A percentile compares a stretch with the other conserved stretches of the same genome.
Conservation (phyloP, 2,888 invertebrate species). For the Lacanobia oleracea region DNA sequence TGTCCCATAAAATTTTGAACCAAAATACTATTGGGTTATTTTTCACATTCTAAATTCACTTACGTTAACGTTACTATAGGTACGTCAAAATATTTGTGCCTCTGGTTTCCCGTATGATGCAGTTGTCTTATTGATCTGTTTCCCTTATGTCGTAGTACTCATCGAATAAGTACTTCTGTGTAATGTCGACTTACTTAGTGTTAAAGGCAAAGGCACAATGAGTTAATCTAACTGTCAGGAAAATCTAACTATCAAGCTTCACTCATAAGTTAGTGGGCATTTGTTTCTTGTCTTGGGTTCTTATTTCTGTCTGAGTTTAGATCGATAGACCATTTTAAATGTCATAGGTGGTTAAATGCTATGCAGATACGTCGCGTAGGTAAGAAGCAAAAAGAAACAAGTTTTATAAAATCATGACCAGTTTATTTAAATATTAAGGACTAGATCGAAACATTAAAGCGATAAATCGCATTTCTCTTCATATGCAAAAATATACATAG, state of each 20-base stretch:
- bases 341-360: not conserved
- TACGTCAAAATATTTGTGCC: too few species aligned
- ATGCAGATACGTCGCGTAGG: not conserved
- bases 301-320: slow-evolving; percentile 5
- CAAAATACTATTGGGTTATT: too few species aligned
- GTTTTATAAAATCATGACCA: slow-evolving; percentile 68
- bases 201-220: too few species aligned
- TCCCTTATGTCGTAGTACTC: not conserved
- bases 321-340: not conserved
- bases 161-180: not conserved
- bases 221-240: not conserved
- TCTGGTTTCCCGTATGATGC: too few species aligned
- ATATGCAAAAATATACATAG: slow-evolving; percentile 79
- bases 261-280: not conserved
- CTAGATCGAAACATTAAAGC: slow-evolving; percentile 86
- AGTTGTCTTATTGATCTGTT: too few species aligned
- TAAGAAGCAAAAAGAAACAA: slow-evolving; percentile 55
- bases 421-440: slow-evolving; percentile 79
- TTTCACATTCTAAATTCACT: too few species aligned
- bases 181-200: not conserved
- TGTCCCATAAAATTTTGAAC: too few species aligned
- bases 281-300: not conserved
- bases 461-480: slow-evolving; percentile 84
- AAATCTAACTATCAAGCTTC: not conserved
- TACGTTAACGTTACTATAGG: too few species aligned